These are phyloP conservation scores for Bubo bubo DNA, from an alignment of 2,113 vertebrate species.

Conservation along the genomic window DNA sequence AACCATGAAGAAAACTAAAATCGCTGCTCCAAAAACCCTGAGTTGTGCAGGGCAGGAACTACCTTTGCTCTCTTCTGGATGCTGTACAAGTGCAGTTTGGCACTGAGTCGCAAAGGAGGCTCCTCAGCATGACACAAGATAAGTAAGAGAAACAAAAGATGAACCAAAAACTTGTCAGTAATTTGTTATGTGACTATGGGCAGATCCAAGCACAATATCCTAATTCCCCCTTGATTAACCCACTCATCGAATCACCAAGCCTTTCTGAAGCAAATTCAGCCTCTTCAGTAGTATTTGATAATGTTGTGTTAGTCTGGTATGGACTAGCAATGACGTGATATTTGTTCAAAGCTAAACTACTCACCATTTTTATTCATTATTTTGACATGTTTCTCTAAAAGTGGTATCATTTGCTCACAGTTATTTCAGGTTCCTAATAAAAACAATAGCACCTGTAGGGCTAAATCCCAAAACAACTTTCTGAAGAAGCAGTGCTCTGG, in stretches of 20 bases:
- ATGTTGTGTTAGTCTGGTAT: not conserved
- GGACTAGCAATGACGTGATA: not conserved
- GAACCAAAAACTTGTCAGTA: not conserved
- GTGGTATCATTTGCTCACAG: not conserved
- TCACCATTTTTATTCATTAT: not conserved
- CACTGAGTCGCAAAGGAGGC: not conserved
- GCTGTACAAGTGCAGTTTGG: not conserved
- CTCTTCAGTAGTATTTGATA: not conserved
- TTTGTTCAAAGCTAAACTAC: not conserved
- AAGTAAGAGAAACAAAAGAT: not conserved
- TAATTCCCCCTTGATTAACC: not conserved
- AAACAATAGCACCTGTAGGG: not conserved
- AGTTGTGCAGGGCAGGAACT: not conserved
- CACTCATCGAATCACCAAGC: fast-evolving
- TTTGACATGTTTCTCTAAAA: not conserved
- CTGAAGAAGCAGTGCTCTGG: not conserved
- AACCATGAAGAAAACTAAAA: not conserved
- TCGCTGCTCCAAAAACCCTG: not conserved
- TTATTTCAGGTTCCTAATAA: not conserved
- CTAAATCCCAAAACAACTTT: not conserved
- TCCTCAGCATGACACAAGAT: not conserved
- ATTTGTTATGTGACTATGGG: not conserved
- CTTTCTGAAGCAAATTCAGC: not conserved
- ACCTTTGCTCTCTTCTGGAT: not conserved
- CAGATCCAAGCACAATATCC: not conserved